A percentile compares a stretch with the other conserved stretches of the same genome.
phyloP scores from a whole-genome alignment of 1,140 invertebrate genomes.

The Macrobrachium rosenbergii region DNA sequence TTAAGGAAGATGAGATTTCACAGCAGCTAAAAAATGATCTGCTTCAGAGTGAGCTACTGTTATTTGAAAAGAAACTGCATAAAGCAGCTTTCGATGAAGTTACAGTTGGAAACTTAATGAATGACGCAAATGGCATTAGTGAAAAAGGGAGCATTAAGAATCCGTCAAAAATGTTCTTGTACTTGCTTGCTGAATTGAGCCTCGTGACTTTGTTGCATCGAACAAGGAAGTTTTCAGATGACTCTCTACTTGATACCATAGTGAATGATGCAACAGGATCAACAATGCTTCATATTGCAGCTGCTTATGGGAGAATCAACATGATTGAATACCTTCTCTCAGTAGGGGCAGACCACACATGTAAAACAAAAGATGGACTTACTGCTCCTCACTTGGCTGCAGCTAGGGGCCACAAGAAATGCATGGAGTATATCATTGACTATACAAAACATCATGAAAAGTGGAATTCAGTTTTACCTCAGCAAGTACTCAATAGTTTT shows the following conservation, averaged over 20 bases:
- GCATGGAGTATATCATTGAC: slow-evolving; percentile 46
- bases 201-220: slow-evolving; percentile 37
- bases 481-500: slow-evolving; percentile 21
- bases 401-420: slow-evolving; percentile 41
- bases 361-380: slow-evolving; percentile 13
- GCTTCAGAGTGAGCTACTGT: slow-evolving; percentile 32
- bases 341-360: slow-evolving; percentile 27
- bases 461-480: slow-evolving; percentile 27
- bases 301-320: slow-evolving; percentile 43
- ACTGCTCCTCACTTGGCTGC: slow-evolving; percentile 34
- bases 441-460: slow-evolving; percentile 21
- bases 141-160: slow-evolving; percentile 4
- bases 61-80: slow-evolving; percentile 42
- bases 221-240: background rate
- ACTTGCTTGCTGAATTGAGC: slow-evolving; percentile 50
- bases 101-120: slow-evolving; percentile 18
- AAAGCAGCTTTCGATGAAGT: slow-evolving; percentile 24
- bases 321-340: slow-evolving; percentile 48
- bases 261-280: slow-evolving; percentile 26
- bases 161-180: slow-evolving; percentile 37
- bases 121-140: slow-evolving; percentile 6
- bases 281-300: slow-evolving; percentile 52
- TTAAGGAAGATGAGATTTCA: background rate
- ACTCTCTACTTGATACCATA: slow-evolving; percentile 23
- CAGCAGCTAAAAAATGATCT: slow-evolving; percentile 38